Base-by-base conservation (phyloP, 2,888 invertebrate genomes). In the Drosophila falleni region DNA sequence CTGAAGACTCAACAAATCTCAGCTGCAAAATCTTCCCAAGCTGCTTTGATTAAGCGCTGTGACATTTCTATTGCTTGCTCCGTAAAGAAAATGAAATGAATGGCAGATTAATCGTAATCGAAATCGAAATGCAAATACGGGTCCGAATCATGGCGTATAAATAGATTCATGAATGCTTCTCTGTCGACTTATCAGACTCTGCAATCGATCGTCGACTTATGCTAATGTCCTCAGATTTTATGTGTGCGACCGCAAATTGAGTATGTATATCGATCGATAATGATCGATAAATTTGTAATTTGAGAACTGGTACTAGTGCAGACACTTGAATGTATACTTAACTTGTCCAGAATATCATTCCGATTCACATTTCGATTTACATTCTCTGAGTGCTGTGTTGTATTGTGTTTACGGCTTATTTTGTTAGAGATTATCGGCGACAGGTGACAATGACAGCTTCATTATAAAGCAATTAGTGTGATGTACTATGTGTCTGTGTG, bases 391-490 rank as follows among this genome's bases (percentile, higher is more conserved):
- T 35, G 8, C 26, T 26, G 15, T 35, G 37, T 46, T 31, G 41
- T 33, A 44, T 41, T 49, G 41, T 44, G 54, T 44, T 49, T 44
- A 61, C 39, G 69, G 73, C 72, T 53, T 66, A 81, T 71, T 74
- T 67, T 79, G 74, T 79, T 74, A 78, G 84, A 89, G 87, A 83
- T 87, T 82, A 87, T 72, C 81, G 72, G 51, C 80, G 90, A 87
- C 90, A 90, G 90, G 90, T 90, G 90, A 90, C 90, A 90, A 86
- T 89, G 90, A 90, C 90, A 91, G 87, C 90, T 90, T 89, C 84
- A 91, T 90, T 90, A 90, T 89, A 88, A 79, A 81, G 88, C 89
- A 87, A 87, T 87, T 87, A 87, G 83, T 82, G 73, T 64, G 74
- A 60, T 58, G 68, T 29, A 39, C 46, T 29, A 41, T n/a, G 9